phyloP scores from a whole-genome alignment of 2,888 invertebrate species.

The Trissolcus brochymenae region DNA sequence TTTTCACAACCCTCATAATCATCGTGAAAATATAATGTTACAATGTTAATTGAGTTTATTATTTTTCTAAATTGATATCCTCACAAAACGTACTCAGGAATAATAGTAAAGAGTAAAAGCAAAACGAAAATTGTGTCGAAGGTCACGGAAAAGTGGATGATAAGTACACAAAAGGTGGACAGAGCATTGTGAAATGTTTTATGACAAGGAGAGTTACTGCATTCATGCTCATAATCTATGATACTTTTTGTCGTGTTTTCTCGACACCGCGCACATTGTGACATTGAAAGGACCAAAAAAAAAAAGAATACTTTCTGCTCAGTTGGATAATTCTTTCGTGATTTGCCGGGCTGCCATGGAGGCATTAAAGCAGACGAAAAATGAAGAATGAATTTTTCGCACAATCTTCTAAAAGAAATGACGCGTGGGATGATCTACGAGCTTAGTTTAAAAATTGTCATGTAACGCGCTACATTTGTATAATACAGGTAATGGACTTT shows the following conservation, averaged over 20 bases:
- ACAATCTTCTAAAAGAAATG: constrained; percentile 55
- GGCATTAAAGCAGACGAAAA: constrained; percentile 60
- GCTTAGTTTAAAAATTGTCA: constrained; percentile 57
- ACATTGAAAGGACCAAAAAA: constrained; percentile 44
- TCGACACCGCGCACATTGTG: constrained; percentile 50
- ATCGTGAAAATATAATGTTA: too few relatives aligned
- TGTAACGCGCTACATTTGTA: not conserved
- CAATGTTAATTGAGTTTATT: too few relatives aligned
- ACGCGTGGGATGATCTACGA: constrained; percentile 60
- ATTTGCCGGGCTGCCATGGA: constrained; percentile 56
- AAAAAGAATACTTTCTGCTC: constrained; percentile 54
- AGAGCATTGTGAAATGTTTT: constrained; percentile 55
- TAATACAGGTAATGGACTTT: too few relatives aligned
- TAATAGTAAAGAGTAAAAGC: too few relatives aligned
- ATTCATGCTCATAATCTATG: constrained; percentile 54
- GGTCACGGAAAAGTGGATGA: constrained; percentile 48
- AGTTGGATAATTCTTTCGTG: constrained; percentile 62
- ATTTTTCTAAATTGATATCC: too few relatives aligned
- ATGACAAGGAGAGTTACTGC: constrained; percentile 54
- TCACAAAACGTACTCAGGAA: too few relatives aligned
- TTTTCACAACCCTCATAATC: too few relatives aligned
- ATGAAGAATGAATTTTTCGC: constrained; percentile 64
- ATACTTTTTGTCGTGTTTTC: constrained; percentile 54
- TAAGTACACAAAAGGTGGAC: constrained; percentile 52
- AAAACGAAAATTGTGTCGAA: constrained; percentile 29